These are phyloP conservation scores for Malacosoma neustria DNA, from an alignment of 2,888 invertebrate genomes.

Conservation along the genomic window DNA sequence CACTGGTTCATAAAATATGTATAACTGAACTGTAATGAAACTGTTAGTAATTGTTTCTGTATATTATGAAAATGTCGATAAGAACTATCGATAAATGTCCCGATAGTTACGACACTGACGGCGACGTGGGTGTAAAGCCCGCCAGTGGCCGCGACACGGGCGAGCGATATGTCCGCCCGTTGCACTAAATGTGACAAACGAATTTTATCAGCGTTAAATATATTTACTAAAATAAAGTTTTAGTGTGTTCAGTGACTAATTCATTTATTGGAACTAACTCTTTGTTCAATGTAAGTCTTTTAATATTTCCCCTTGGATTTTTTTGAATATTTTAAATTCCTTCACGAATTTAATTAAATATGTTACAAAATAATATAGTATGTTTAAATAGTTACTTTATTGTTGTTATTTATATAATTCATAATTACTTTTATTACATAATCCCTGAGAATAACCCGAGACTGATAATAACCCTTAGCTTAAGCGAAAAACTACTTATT, in stretches of 20 bases:
- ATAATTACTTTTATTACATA: too few species aligned
- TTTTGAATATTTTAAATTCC: not conserved
- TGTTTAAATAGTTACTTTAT: too few species aligned
- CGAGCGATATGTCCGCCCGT: conserved; percentile 8
- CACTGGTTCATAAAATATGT: too few species aligned
- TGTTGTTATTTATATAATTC: too few species aligned
- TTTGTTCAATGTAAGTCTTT: not conserved
- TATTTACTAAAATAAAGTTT: conserved; percentile 7
- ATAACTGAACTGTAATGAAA: too few species aligned
- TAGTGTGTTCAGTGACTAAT: conserved; percentile 1
- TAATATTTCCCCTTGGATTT: not conserved
- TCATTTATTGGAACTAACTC: conserved; percentile 6
- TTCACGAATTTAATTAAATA: too few species aligned
- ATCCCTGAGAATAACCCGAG: too few species aligned
- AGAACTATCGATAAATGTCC: not conserved
- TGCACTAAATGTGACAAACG: not conserved
- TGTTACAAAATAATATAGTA: too few species aligned
- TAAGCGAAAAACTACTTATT: too few species aligned
- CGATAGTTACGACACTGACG: not conserved
- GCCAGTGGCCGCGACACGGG: conserved; percentile 13
- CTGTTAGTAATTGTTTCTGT: too few species aligned
- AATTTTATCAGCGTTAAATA: conserved; percentile 1
- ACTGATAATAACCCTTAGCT: too few species aligned
- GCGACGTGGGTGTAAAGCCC: not conserved
- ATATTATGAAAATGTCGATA: not conserved